These are phyloP conservation scores for Meleagris gallopavo DNA, from an alignment of 2,113 vertebrate species.

Conservation along the genomic window DNA sequence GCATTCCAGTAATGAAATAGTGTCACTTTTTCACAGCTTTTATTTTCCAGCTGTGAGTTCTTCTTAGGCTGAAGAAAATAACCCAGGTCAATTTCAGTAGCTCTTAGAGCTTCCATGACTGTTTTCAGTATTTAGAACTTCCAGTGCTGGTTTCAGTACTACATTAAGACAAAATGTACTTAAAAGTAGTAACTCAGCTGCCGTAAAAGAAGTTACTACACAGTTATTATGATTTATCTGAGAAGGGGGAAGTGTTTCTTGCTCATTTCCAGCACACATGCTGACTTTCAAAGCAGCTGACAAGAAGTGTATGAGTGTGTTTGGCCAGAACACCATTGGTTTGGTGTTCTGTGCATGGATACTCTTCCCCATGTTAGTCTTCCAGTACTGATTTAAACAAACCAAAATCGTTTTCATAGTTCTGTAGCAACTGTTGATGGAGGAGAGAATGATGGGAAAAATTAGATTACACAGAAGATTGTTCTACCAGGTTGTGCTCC, in stretches of 20 bases:
- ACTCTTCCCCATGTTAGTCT: background rate
- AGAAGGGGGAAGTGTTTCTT: background rate
- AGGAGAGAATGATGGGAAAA: background rate
- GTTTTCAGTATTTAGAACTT: conserved; percentile 50
- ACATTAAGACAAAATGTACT: background rate
- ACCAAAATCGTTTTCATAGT: background rate
- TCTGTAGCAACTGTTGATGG: background rate
- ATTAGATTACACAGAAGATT: background rate
- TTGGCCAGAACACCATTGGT: background rate
- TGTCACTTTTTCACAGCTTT: conserved; percentile 45
- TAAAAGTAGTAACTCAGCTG: background rate
- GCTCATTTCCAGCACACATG: conserved; percentile 24
- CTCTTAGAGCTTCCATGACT: conserved; percentile 34
- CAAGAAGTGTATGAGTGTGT: background rate
- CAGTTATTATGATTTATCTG: background rate
- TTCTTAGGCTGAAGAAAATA: conserved; percentile 53
- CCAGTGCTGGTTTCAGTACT: conserved; percentile 51
- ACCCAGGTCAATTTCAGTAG: conserved; percentile 36
- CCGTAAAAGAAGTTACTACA: background rate
- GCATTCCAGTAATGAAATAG: conserved; percentile 60
- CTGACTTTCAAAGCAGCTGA: background rate
- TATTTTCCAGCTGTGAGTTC: conserved; percentile 17
- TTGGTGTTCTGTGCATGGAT: background rate
- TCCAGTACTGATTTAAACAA: conserved; percentile 5
- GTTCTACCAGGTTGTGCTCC: conserved; percentile 7